phyloP scores from a whole-genome alignment of 2,888 invertebrate genomes.

The Trissoscelio sp. region DNA sequence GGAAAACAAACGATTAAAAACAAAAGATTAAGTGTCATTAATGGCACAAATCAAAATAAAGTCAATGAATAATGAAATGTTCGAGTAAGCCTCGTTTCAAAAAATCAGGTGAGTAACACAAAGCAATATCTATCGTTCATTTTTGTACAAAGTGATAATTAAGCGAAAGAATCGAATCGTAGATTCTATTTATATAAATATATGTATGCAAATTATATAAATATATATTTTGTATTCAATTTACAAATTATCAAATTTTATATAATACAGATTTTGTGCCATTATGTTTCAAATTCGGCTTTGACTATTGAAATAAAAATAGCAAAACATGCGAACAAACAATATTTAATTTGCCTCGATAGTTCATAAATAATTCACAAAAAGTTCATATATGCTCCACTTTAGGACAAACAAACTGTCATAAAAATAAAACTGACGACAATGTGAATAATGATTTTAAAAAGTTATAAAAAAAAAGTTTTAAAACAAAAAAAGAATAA shows the following conservation, averaged over 20 bases:
- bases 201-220: neutral
- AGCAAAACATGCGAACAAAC: conserved; percentile 11
- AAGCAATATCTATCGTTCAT: conserved; percentile 76
- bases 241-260: conserved; percentile 14
- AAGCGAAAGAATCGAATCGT: conserved; percentile 8
- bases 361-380: conserved; percentile 25
- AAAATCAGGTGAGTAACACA: conserved; percentile 81
- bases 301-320: conserved; percentile 1
- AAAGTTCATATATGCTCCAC: too few species aligned
- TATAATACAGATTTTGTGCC: conserved; percentile 45
- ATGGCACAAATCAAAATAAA: conserved; percentile 64
- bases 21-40: conserved; percentile 44
- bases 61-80: conserved; percentile 73
- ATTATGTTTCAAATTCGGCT: conserved; percentile 42
- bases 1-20: neutral
- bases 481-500: neutral
- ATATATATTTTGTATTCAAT: conserved; percentile 6
- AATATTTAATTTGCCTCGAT: conserved; percentile 62
- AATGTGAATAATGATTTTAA: conserved; percentile 6
- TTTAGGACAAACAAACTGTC: conserved; percentile 42
- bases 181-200: conserved; percentile 1
- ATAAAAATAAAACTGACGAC: neutral
- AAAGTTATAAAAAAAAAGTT: conserved; percentile 5
- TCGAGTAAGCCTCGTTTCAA: conserved; percentile 81
- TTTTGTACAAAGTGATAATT: conserved; percentile 70